Base-by-base conservation (phyloP, 2,113 vertebrate genomes). In the Gymnogyps californianus region DNA sequence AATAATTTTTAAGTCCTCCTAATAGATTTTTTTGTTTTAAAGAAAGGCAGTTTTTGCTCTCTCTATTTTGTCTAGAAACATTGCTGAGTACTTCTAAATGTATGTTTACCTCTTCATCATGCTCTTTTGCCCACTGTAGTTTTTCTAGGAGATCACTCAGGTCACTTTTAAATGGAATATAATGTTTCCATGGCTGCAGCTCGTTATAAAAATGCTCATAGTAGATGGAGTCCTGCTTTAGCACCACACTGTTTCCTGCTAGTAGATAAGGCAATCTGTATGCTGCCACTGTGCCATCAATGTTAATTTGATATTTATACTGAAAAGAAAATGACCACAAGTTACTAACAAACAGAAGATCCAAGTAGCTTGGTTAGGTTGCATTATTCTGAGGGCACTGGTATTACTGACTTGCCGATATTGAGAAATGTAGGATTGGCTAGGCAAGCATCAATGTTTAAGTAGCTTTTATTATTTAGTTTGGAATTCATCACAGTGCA, bases 241-340 rank as follows among this genome's bases (percentile, higher is more conserved):
- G 96, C 42, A 99, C 99, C n/a, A 99, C 98, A 7, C 99, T 99
- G 98, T 99, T 99, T 46, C 99, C 99, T 10, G 98, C 99, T 61
- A 99, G 97, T 25, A 99, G 98, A 94, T 99, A 99, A 1, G 99
- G 99, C 97, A 99, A 96, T 80, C 99, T 98, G 87, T 99, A 99
- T 1, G 99, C 99, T 21, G 99, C 99, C 57, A 99, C 99, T 0
- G 99, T 99, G 92, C 99, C 99, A 20, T 99, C 99, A 3, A 99
- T 93, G 95, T 99, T 99, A 96, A 99, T 99, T 95, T 99, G 99
- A 61, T 99, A 99, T 91, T 99, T 99, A 93, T 99, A 99, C 99
- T 99, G 98, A 67, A 97, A 97, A 96, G 96, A 51, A 92, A 90
- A 89, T 6, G 51, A 93, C 54, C 46, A 8, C 16, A 66, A 49